Base-by-base conservation (phyloP, 2,888 invertebrate species). In the Calameuta filiformis region DNA sequence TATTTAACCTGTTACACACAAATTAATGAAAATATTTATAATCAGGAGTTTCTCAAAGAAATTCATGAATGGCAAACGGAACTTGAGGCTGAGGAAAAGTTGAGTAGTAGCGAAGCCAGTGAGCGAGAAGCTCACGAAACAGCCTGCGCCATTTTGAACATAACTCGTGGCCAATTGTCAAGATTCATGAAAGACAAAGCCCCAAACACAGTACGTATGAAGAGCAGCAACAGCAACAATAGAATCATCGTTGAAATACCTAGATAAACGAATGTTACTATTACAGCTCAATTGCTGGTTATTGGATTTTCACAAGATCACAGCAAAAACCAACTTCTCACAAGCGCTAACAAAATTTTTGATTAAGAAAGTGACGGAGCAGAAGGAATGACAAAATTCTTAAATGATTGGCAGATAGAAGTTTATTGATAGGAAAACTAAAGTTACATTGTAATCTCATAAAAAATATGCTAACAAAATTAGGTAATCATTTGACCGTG, bases 131-230 rank as follows among this genome's bases (percentile, higher is more conserved):
- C 85, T 30, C 83, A 83, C 23, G 81, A 85, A 79, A 84, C 85
- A n/a, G 86, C 86, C 4, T 86, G 87, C 37, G 79, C 81, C 73
- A 87, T 87, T 81, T 83, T 87, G 40, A 87, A 87, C 37, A 86
- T 87, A 77, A 86, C 87, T n/a, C 87, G 85, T 4, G 81, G 81
- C 33, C 82, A 87, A 77, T 77, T 87, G 23, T 82, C 84, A 12
- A 82, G 82, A 37, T 85, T 87, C 34, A 83, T 87, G 69, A 84
- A 84, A 35, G 84, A 80, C 37, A 79, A 76, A 68, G n/a, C 83
- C 12, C 11, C 76, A 12, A 78, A 80, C 73, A 78, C 79, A 77
- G 86, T 86, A 83, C 68, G 74, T 68, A n/a, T n/a, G 11, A 73
- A 37, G 12, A 35, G 15, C 23, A 12, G 31, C 71, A 11, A 30